Evolutionary conservation across 2,797 vertebrate genomes (phyloP), one percentile per base, ranked within the genome.

Genomic region (Gallinago stenura): DNA sequence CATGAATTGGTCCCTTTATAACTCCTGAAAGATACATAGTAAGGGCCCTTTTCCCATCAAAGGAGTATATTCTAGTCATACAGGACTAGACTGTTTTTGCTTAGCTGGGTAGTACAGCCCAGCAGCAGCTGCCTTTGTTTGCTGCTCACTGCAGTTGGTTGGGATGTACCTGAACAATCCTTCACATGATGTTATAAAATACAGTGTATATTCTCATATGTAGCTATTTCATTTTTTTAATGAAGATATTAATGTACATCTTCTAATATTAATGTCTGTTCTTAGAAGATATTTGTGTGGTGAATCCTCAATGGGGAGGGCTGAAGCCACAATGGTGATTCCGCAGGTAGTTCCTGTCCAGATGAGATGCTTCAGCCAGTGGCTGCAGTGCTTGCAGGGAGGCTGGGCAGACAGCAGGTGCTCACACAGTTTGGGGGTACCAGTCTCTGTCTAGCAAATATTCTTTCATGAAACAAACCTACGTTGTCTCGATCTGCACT

Each of bases 1-100:
- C 79, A 93, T 82, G 53, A 91, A 95, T 70, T 82, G 37, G 13
- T 89, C 25, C 79, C 43, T 94, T 95, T 82, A 45, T 46, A 73
- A 79, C 37, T 65, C 75, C 75, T 81, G 60, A 43, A 92, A 75
- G 35, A 83, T 57, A 45, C 21, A 20, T 57, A 77, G 18, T 46
- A 66, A 87, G 35, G 30, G 31, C 37, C 54, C 15, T 95, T 97
- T 58, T 93, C 83, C 96, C 54, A 16, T 81, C 70, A 20, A 13
- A 30, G 39, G 19, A 83, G 80, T 72, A 96, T 43, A 93, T 97
- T 91, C 17, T 87, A 71, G 80, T 92, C 58, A 41, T 33, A 30
- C 6, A 80, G 62, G 39, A 30, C 24, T 64, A 43, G 77, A 85
- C 17, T 1, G 0, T 54, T 89, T 94, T 60, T 92, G 26, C 62